Base-by-base conservation (phyloP, 2,113 vertebrate genomes). In the Alligator mississippiensis region DNA sequence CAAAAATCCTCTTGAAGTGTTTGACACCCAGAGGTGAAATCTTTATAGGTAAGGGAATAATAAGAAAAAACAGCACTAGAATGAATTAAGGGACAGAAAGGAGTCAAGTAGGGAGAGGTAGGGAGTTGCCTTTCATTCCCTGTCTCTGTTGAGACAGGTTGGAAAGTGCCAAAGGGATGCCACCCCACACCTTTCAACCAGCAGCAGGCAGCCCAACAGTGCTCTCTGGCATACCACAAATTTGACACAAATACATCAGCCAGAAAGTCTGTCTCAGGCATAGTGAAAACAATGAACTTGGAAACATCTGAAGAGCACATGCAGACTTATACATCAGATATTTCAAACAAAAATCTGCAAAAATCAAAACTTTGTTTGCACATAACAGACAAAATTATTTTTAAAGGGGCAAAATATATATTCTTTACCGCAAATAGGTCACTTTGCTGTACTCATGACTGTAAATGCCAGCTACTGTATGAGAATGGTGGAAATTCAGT, bases 401-500 rank as follows among this genome's bases (percentile, higher is more conserved):
- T 47, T 9, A 22, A 16, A 76, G 61, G 3, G 58, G 0, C 1
- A 85, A 80, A 59, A 6, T 15, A 38, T 1, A 0, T 62, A 18
- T 1, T 84, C 92, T 81, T 82, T 90, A 16, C n/a, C 63, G 4
- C 9, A 92, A 82, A 90, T 15, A 79, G 4, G 18, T 80, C 4
- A 72, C 80, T 70, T 91, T 84, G 5, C 18, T 88, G 4, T 63
- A 82, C 6, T 34, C 81, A 3, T 68, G 38, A 77, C 18, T 54
- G 30, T 78, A 55, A 12, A 17, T 87, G 38, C 60, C 57, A 59
- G 2, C 18, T 88, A 25, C 3, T 57, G 38, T 58, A 90, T 4
- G 28, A 88, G 57, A 14, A 90, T 28, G 64, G 78, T 4, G 10
- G 83, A 94, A 92, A 87, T 60, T 18, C 17, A 90, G 6, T 34